Evolutionary conservation across 30 jellyfish, hydroid and myxozoan species (phyloP), one percentile per base, ranked within the genome.

Genomic region (Phacellophora camtschatica): DNA sequence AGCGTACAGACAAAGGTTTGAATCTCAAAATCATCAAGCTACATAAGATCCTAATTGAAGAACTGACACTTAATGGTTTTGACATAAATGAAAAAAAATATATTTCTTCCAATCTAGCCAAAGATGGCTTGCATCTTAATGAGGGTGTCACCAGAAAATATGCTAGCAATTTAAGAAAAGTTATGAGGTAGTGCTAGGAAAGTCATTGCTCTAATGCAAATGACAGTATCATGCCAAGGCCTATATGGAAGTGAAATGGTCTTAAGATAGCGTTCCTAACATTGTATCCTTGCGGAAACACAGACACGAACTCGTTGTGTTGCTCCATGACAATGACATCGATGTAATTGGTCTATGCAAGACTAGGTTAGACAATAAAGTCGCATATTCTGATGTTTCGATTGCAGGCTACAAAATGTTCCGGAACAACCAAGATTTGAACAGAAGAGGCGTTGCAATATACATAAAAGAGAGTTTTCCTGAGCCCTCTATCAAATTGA

Each of bases 371-470:
- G 81, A 66, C 28, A n/a, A n/a, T n/a, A 41, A 41, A 41, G 55
- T 41, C 1, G n/a, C 55, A 41, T 13, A 41, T 41, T 41, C 55
- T 41, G 55, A 41, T 41, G 55, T 41, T 41, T 41, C 55, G 55
- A 41, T 41, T 0, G 55, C 55, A 33, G 75, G 86, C 11, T 72
- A 72, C 86, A 31, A 72, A 25, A 72, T 54, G 16, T 72, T 46
- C 22, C 7, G 86, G 39, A 49, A 49, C 39, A 75, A 72, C 57
- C 56, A 75, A 49, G 27, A 72, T 46, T 28, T 36, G 58, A 72
- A 35, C 31, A 75, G 86, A 28, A 75, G 81, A n/a, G 70, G 81
- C 35, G 81, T 66, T 36, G 81, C 81, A 5, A 36, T 66, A 12
- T 66, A 66, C 64, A 39, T 66, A 28, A 28, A 36, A 28, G 27